Conservation (phyloP, 53 echinoderm and acorn worm species). For the Temnopleurus reevesii region DNA sequence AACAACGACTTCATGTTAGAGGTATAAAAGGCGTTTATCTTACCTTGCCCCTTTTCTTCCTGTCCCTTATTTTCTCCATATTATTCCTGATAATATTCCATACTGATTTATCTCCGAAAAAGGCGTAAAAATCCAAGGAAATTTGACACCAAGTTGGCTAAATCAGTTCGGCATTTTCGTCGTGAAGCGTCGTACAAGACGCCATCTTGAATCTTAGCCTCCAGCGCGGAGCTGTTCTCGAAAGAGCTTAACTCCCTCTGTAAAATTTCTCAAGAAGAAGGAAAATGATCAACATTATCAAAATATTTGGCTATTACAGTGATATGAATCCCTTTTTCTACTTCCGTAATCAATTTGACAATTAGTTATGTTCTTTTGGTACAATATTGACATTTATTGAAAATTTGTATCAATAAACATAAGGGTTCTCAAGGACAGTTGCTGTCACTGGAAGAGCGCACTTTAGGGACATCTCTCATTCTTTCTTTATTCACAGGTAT, state of each 20-base stretch:
- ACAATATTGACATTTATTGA: too few species aligned
- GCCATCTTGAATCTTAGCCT: slow-evolving; percentile 46
- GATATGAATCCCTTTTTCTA: too few species aligned
- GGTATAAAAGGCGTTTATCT: slow-evolving; percentile 20
- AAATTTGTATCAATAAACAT: too few species aligned
- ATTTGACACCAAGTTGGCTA: neutral
- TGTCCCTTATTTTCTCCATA: slow-evolving; percentile 51
- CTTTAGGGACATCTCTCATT: slow-evolving; percentile 21
- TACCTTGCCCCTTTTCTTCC: slow-evolving; percentile 56
- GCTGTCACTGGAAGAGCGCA: neutral
- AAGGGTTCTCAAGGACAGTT: neutral
- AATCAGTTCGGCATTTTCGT: neutral
- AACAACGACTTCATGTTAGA: slow-evolving; percentile 1
- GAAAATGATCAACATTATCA: too few species aligned
- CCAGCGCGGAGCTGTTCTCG: slow-evolving; percentile 2
- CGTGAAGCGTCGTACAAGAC: slow-evolving; percentile 45
- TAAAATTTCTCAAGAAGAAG: neutral
- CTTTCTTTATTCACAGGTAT: neutral
- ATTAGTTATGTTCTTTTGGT: too few species aligned
- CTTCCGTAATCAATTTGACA: too few species aligned
- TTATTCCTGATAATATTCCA: slow-evolving; percentile 53
- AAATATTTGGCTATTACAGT: too few species aligned
- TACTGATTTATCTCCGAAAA: neutral
- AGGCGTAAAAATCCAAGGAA: slow-evolving; percentile 10
- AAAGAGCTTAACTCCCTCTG: neutral